Base-by-base conservation (phyloP, 1,140 invertebrate genomes). In the Dreissena rostriformis region DNA sequence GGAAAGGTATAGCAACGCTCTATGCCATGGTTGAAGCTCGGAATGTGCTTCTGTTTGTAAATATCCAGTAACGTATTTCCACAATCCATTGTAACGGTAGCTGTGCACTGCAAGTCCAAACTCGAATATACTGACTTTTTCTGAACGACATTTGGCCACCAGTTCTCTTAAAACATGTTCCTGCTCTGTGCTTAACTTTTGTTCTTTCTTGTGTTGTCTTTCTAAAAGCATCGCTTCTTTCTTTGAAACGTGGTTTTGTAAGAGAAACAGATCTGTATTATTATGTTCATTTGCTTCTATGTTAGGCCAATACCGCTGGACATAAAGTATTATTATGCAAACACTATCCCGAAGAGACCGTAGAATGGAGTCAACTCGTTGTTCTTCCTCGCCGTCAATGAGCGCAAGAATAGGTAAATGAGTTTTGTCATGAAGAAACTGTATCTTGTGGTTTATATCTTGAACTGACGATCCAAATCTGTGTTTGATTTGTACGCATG, bases 361-460 rank as follows among this genome's bases (percentile, higher is more conserved):
- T 10, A 57, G 26, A 17, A 90, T 39, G 11, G 68, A 70, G 17
- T 83, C 72, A 5, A 88, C 73, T 68, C 71, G 81, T 4, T 81
- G 29, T 81, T 90, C 88, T 8, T 88, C 87, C 71, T 87, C 88
- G 29, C 88, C 88, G 61, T 90, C 88, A 15, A 90, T 22, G 0
- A 90, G 71, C 10, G 85, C 29, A 53, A 88, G 15, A 0, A 87
- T 70, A 12, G 86, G 83, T 73, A 70, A 57, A 6, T 68, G 17
- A 61, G 86, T 86, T 75, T 70, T 82, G 17, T 78, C 78, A 81
- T 74, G 67, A 17, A 86, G 26, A 28, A 71, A 71, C 19, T 76
- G 29, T 66, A 85, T 78, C 52, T 72, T 72, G 66, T 82, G 76
- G 26, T 29, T 52, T 6, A 85, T 39, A 61, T 81, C 57, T 17